Conservation (phyloP, 2,888 invertebrate genomes). For the Tetrapedia diversipes region DNA sequence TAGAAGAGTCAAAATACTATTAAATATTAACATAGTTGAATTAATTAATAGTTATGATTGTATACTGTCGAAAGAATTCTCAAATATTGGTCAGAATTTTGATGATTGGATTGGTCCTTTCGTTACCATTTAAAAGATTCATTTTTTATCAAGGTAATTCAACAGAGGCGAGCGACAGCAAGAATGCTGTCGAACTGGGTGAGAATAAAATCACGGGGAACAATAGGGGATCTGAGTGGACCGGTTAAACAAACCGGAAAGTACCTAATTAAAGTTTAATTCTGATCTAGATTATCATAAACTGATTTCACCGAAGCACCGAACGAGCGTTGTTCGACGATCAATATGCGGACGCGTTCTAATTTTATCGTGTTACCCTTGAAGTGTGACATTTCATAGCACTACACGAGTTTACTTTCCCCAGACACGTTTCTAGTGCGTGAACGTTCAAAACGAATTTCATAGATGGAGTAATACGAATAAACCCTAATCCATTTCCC, state of each 20-base stretch:
- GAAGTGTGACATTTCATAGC: conserved; percentile 32
- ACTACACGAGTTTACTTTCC: neutral
- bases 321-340: conserved; percentile 4
- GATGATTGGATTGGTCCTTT: too few relatives aligned
- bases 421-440: neutral
- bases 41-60: too few relatives aligned
- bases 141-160: too few relatives aligned
- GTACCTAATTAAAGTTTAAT: conserved; percentile 25
- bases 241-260: conserved; percentile 14
- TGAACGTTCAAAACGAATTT: neutral
- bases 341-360: conserved; percentile 11
- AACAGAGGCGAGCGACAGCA: neutral
- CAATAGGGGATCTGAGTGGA: neutral
- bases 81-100: too few relatives aligned
- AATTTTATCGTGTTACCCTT: conserved; percentile 9
- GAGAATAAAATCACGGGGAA: conserved; percentile 6
- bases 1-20: too few relatives aligned
- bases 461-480: too few relatives aligned
- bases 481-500: too few relatives aligned
- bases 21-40: too few relatives aligned
- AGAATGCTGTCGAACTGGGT: neutral
- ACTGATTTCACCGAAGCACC: conserved; percentile 9
- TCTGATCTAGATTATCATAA: neutral
- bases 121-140: too few relatives aligned
- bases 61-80: too few relatives aligned